Conservation (phyloP, 1,140 invertebrate genomes). For the Rhagoletis pomonella region DNA sequence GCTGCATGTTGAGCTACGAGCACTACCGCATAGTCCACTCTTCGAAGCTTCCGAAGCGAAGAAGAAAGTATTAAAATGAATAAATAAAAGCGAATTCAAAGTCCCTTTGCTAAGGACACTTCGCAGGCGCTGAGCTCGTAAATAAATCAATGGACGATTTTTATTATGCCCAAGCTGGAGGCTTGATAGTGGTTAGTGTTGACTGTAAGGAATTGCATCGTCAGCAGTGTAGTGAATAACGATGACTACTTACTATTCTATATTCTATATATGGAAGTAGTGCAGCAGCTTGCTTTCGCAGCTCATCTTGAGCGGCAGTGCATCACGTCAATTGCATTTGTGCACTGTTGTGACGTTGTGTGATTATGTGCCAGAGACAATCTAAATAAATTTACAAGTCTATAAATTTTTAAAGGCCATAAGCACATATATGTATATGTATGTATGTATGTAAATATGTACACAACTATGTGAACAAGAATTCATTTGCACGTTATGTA, state of each 20-base stretch:
- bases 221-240: background rate
- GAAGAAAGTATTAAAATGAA: background rate
- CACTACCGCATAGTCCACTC: too few relatives aligned
- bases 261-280: background rate
- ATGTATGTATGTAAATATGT: background rate
- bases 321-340: conserved; percentile 39
- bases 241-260: background rate
- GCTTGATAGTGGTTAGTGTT: background rate
- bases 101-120: conserved; percentile 49
- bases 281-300: background rate
- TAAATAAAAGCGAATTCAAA: background rate
- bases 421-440: background rate
- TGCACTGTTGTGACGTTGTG: background rate
- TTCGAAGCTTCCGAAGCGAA: background rate
- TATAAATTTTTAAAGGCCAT: conserved; percentile 34
- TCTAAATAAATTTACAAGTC: conserved; percentile 50
- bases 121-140: conserved; percentile 62
- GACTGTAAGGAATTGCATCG: conserved; percentile 1
- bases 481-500: too few relatives aligned
- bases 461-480: too few relatives aligned
- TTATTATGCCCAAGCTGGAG: conserved; percentile 60
- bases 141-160: conserved; percentile 72
- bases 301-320: conserved; percentile 11
- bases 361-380: background rate
- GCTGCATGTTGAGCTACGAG: background rate